These are phyloP conservation scores for Epinephelus moara DNA, from an alignment of 2,113 vertebrate genomes.

Conservation along the genomic window DNA sequence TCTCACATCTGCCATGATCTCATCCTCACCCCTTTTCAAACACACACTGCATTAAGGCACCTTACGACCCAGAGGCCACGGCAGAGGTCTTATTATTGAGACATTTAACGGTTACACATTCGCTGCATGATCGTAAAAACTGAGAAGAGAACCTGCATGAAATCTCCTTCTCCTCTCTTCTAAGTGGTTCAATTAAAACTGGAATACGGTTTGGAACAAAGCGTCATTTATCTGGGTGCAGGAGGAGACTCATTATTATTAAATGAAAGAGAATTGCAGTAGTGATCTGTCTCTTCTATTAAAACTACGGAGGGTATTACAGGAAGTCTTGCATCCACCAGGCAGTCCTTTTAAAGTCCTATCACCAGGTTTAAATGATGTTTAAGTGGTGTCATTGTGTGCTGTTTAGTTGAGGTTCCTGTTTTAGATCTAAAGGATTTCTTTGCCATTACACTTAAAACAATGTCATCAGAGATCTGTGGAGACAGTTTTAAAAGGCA, in stretches of 20 bases:
- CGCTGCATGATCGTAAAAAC: neutral
- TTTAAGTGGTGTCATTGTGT: neutral
- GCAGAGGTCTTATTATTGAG: conserved; percentile 20
- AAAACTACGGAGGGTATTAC: conserved; percentile 2
- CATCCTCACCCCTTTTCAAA: conserved; percentile 44
- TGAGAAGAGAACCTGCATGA: neutral
- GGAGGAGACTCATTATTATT: conserved; percentile 41
- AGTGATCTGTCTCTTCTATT: conserved; percentile 35
- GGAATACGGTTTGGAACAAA: conserved; percentile 27
- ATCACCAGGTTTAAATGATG: conserved; percentile 25
- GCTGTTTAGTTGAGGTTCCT: neutral
- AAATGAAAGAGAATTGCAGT: conserved; percentile 48
- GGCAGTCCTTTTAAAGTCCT: conserved; percentile 9
- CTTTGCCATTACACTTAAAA: neutral
- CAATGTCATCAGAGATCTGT: neutral
- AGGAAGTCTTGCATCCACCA: conserved; percentile 1
- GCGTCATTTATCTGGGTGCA: conserved; percentile 48
- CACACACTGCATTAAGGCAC: conserved; percentile 24
- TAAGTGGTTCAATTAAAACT: conserved; percentile 34
- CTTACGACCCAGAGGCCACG: conserved; percentile 2
- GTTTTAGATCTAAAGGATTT: conserved; percentile 27
- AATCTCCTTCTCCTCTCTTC: conserved; percentile 1
- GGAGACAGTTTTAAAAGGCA: neutral
- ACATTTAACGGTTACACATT: conserved; percentile 15
- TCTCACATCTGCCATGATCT: conserved; percentile 77